Evolutionary conservation across 2,797 vertebrate genomes (phyloP).

Genomic region (Hirundo rustica): DNA sequence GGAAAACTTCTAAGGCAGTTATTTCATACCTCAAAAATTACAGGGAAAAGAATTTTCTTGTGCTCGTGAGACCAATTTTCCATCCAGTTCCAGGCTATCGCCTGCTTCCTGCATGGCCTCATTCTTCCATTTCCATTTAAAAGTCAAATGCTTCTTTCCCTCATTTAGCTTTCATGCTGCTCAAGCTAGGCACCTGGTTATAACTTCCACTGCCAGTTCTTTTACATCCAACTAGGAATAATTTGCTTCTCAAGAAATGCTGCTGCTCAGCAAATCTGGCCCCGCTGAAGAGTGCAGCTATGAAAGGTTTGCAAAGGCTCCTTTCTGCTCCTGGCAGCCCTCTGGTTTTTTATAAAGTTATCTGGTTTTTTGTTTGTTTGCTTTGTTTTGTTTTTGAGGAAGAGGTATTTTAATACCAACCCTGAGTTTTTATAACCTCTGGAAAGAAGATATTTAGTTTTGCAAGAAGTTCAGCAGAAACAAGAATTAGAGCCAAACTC

Average conservation of each 20-base stretch:
- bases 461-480: neutral
- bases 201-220: neutral
- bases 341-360: neutral
- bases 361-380: neutral
- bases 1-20: constrained; percentile 7
- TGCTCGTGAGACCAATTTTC: constrained; percentile 2
- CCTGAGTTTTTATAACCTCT: neutral
- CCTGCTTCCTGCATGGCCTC: constrained; percentile 1
- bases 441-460: neutral
- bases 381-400: neutral
- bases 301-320: neutral
- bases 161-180: neutral
- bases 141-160: constrained; percentile 25
- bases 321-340: neutral
- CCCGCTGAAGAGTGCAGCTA: neutral
- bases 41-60: constrained; percentile 9
- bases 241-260: neutral
- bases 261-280: neutral
- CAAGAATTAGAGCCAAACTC: neutral
- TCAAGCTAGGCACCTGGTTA: neutral
- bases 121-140: constrained; percentile 28
- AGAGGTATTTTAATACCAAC: neutral
- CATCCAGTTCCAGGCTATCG: neutral
- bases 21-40: neutral
- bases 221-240: neutral